Evolutionary conservation across 2,888 invertebrate genomes (phyloP), one percentile per base, ranked within the genome.

Genomic region (Meiosimyza platycephala): DNA sequence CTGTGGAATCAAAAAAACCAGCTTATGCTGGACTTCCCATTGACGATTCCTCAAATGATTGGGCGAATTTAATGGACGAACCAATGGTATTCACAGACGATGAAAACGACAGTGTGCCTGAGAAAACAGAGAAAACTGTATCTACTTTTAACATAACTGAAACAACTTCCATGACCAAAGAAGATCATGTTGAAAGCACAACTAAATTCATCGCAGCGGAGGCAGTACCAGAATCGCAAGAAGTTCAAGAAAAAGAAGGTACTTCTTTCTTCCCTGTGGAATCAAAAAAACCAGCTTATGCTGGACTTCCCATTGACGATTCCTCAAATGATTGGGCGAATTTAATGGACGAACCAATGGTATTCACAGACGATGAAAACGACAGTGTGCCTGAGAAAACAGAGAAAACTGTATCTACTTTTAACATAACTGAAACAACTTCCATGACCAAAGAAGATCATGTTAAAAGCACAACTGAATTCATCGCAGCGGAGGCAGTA

Each of bases 51-150:
- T 76, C 83, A 28, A 82, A 78, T 62, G 74, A 81, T 2, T 87
- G 86, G 82, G 81, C 87, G 79, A 84, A 86, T 71, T 84, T 82
- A n/a, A 50, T 81, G 22, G 85, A 86, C 69, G 82, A 85, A 73
- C 80, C 82, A 22, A 80, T 83, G 72, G 76, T 76, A 18, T 79
- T 85, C 62, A 80, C 83, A 15, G 83, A 83, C 64, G 84, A 84
- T 54, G 84, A 82, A 60, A 75, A 73, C 18, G 28, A 71, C 33
- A 51, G 57, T 47, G 6, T 48, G 48, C 48, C 33, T 2, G 62
- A 71, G 15, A 47, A 28, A n/a, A n/a, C n/a, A n/a, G n/a, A n/a
- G n/a, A n/a, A n/a, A n/a, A n/a, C n/a, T n/a, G n/a, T n/a, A n/a
- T n/a, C n/a, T n/a, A n/a, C n/a, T n/a, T n/a, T n/a, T n/a, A n/a